phyloP scores from a whole-genome alignment of 2,888 invertebrate species.

The Sinhomidia bicolor region DNA sequence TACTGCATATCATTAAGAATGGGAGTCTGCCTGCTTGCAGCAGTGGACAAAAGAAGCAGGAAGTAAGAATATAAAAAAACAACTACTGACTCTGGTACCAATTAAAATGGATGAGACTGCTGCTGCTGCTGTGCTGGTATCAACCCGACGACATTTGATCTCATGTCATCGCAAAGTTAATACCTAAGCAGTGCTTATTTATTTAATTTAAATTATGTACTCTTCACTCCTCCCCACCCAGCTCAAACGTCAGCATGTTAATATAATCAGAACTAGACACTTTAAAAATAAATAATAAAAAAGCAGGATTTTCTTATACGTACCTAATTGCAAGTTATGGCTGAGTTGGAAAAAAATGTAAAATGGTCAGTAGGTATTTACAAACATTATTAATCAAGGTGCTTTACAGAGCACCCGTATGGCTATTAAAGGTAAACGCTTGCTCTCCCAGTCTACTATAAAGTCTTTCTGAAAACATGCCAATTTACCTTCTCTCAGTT shows the following conservation, averaged over 20 bases:
- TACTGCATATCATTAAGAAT: not conserved
- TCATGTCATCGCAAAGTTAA: not conserved
- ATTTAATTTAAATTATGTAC: not conserved
- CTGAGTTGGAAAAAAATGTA: not conserved
- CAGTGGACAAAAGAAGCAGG: not conserved
- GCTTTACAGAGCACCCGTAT: not conserved
- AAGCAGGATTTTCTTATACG: not conserved
- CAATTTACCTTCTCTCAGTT: constrained; percentile 25
- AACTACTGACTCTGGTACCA: not conserved
- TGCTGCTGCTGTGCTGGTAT: not conserved
- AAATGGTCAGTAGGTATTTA: constrained; percentile 9
- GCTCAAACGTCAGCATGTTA: not conserved
- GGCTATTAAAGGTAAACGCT: constrained; percentile 6
- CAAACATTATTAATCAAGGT: not conserved
- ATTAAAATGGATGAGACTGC: not conserved
- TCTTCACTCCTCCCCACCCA: not conserved
- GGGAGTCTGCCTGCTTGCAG: not conserved
- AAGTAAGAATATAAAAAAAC: not conserved
- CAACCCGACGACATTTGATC: not conserved
- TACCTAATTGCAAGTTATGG: not conserved
- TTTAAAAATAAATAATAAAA: not conserved
- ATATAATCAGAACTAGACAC: not conserved
- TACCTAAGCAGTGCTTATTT: not conserved
- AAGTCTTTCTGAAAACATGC: constrained; percentile 22
- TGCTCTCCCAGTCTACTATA: not conserved